Conservation (phyloP, 2,797 vertebrate species). For the Pantherophis alleghaniensis region DNA sequence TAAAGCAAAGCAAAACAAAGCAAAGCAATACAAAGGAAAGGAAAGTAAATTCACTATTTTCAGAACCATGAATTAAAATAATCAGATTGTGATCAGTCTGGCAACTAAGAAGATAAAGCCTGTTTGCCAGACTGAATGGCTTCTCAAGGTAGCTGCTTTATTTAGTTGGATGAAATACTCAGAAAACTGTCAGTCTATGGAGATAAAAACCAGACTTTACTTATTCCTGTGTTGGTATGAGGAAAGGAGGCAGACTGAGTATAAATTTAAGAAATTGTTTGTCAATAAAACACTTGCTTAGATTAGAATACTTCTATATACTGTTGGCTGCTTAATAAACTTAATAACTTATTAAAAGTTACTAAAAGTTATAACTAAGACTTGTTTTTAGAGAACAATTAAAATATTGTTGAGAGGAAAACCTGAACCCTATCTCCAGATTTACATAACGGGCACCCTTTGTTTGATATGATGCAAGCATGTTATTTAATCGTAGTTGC, state of each 20-base stretch:
- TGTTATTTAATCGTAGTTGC: background rate
- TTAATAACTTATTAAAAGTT: conserved; percentile 36
- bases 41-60: background rate
- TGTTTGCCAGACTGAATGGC: conserved; percentile 34
- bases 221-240: conserved; percentile 31
- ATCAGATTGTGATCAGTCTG: conserved; percentile 40
- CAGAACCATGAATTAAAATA: conserved; percentile 15
- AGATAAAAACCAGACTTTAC: conserved; percentile 54
- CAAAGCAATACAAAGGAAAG: background rate
- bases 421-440: conserved; percentile 66
- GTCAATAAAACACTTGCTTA: conserved; percentile 61
- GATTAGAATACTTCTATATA: conserved; percentile 40
- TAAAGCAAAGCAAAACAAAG: background rate
- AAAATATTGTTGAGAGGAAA: conserved; percentile 54
- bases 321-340: conserved; percentile 41
- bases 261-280: conserved; percentile 39
- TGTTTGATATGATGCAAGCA: background rate
- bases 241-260: conserved; percentile 18
- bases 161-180: conserved; percentile 43
- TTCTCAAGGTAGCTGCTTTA: conserved; percentile 39
- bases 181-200: conserved; percentile 41
- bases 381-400: conserved; percentile 50
- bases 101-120: conserved; percentile 27
- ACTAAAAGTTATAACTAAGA: background rate
- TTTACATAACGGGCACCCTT: conserved; percentile 41